phyloP scores from a whole-genome alignment of 2,797 vertebrate genomes.

The Poeciliopsis presidionis region DNA sequence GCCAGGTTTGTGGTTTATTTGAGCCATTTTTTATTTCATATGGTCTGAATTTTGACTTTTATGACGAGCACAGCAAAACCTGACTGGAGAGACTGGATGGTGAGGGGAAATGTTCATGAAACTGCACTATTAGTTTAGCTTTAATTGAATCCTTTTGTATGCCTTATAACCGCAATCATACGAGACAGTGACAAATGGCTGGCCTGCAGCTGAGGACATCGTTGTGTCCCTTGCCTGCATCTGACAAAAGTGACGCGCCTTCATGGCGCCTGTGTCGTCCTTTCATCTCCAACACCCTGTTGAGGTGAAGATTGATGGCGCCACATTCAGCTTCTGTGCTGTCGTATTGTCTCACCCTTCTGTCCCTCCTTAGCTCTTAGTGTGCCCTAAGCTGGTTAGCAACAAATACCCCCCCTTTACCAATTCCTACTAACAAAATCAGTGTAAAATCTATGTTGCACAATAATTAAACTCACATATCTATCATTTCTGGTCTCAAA shows the following conservation, averaged over 20 bases:
- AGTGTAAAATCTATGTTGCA: constrained; percentile 5
- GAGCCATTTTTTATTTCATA: constrained; percentile 33
- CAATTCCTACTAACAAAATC: constrained; percentile 26
- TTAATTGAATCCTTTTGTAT: constrained; percentile 55
- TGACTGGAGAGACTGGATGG: neutral
- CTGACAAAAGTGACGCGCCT: constrained; percentile 81
- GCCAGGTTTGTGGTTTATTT: constrained; percentile 31
- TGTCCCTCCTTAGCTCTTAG: constrained; percentile 61
- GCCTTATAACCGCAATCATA: constrained; percentile 62
- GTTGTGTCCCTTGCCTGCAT: constrained; percentile 68
- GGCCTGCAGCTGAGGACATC: constrained; percentile 69
- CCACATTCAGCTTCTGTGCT: constrained; percentile 67
- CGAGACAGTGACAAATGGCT: constrained; percentile 80
- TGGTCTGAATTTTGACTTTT: constrained; percentile 22
- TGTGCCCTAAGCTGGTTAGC: constrained; percentile 61
- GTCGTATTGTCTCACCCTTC: constrained; percentile 69
- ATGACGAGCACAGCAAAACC: constrained; percentile 1
- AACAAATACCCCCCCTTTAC: constrained; percentile 47
- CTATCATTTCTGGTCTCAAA: neutral
- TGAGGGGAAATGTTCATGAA: neutral
- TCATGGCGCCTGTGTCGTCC: constrained; percentile 76
- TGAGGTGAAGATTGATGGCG: constrained; percentile 81
- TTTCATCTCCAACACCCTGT: constrained; percentile 79
- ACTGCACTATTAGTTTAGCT: constrained; percentile 18
- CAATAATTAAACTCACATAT: neutral